phyloP scores from a whole-genome alignment of 2,888 invertebrate species.

The Nomada lathburiana region DNA sequence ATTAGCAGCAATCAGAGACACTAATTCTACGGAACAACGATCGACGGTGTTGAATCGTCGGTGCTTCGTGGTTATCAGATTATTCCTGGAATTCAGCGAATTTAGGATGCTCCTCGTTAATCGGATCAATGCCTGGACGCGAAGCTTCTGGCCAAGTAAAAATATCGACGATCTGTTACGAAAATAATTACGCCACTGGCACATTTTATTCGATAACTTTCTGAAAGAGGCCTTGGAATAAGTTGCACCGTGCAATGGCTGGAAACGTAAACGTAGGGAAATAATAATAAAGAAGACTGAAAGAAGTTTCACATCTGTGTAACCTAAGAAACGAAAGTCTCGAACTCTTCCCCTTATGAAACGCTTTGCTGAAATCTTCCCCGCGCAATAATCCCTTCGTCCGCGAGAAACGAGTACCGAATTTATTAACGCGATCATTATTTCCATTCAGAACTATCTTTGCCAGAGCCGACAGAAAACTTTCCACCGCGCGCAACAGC shows the following conservation, averaged over 20 bases:
- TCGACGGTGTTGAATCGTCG: constrained; percentile 41
- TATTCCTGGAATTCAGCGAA: constrained; percentile 55
- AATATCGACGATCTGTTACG: constrained; percentile 4
- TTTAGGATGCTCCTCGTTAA: constrained; percentile 53
- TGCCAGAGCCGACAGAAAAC: too few relatives aligned
- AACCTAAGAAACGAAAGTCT: neutral
- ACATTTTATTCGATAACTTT: neutral
- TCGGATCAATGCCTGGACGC: constrained; percentile 42
- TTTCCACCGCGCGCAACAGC: too few relatives aligned
- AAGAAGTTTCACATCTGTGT: neutral
- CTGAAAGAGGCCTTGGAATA: neutral
- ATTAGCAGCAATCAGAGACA: neutral
- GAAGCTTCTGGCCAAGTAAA: constrained; percentile 19
- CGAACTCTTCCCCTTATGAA: neutral
- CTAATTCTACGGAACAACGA: constrained; percentile 6
- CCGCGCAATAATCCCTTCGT: too few relatives aligned
- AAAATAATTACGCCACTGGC: neutral
- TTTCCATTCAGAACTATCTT: too few relatives aligned
- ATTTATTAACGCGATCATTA: too few relatives aligned
- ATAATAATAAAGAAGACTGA: neutral
- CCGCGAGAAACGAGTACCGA: too few relatives aligned
- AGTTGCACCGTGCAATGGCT: neutral
- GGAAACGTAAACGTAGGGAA: neutral
- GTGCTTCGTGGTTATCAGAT: constrained; percentile 31
- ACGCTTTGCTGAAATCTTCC: neutral